Conservation (phyloP, 2,888 invertebrate species). For the Cabera pusaria region DNA sequence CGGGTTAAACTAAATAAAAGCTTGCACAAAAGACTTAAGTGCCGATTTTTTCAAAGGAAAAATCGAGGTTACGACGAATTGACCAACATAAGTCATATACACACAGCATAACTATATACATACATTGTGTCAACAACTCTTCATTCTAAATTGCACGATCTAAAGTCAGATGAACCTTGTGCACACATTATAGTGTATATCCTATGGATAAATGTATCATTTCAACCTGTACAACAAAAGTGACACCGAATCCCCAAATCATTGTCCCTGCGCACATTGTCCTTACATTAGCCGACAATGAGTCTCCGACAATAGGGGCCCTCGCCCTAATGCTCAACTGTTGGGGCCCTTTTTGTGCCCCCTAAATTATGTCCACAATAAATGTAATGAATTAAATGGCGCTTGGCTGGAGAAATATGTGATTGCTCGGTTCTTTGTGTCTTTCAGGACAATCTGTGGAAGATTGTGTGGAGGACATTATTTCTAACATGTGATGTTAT, state of each 20-base stretch:
- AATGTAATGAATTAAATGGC: constrained; percentile 27
- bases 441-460: constrained; percentile 8
- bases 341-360: constrained; percentile 17
- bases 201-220: too few species aligned
- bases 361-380: constrained; percentile 23
- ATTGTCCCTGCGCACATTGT: constrained; percentile 20
- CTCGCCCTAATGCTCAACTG: constrained; percentile 17
- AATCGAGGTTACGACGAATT: too few species aligned
- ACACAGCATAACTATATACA: too few species aligned
- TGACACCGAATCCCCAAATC: constrained; percentile 17
- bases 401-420: constrained; percentile 17
- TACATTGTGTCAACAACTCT: too few species aligned
- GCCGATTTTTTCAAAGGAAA: too few species aligned
- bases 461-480: constrained; percentile 1
- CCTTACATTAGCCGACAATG: constrained; percentile 24
- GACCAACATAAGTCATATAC: too few species aligned
- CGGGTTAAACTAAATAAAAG: too few species aligned
- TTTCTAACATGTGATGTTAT: constrained; percentile 1
- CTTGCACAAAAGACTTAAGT: too few species aligned
- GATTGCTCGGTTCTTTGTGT: constrained; percentile 16
- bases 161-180: too few species aligned
- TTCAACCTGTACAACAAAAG: constrained; percentile 21
- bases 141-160: too few species aligned
- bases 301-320: constrained; percentile 12
- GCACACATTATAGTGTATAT: too few species aligned